A percentile compares a stretch with the other conserved stretches of the same genome.
phyloP scores from a whole-genome alignment of 2,797 vertebrate genomes.

The Sorex maritimensis region DNA sequence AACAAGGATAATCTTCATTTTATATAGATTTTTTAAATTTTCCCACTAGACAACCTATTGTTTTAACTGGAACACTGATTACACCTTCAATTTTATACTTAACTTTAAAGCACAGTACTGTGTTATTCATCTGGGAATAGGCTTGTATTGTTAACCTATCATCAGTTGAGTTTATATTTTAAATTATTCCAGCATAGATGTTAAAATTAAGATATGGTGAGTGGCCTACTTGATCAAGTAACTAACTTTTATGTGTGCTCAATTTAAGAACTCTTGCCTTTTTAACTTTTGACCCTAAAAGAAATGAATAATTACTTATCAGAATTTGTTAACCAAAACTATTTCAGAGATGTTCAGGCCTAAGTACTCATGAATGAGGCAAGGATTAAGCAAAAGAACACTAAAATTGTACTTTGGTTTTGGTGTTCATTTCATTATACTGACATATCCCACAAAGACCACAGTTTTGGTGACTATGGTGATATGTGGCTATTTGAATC shows the following conservation, averaged over 20 bases:
- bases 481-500: background rate
- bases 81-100: slow-evolving; percentile 54
- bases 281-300: slow-evolving; percentile 34
- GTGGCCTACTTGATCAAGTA: background rate
- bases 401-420: background rate
- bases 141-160: background rate
- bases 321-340: slow-evolving; percentile 58
- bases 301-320: slow-evolving; percentile 21
- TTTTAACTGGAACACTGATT: slow-evolving; percentile 24
- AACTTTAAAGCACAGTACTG: slow-evolving; percentile 45
- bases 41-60: slow-evolving; percentile 6
- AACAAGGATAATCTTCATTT: slow-evolving; percentile 20
- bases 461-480: background rate
- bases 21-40: slow-evolving; percentile 48
- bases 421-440: background rate
- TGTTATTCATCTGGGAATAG: background rate
- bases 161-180: background rate
- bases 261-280: background rate
- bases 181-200: slow-evolving; percentile 10
- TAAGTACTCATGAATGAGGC: background rate
- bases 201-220: background rate
- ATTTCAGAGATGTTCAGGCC: slow-evolving; percentile 3
- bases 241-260: background rate
- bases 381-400: background rate
- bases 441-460: background rate